Evolutionary conservation across 2,888 invertebrate genomes (phyloP).

Genomic region (Limenitis arthemis): DNA sequence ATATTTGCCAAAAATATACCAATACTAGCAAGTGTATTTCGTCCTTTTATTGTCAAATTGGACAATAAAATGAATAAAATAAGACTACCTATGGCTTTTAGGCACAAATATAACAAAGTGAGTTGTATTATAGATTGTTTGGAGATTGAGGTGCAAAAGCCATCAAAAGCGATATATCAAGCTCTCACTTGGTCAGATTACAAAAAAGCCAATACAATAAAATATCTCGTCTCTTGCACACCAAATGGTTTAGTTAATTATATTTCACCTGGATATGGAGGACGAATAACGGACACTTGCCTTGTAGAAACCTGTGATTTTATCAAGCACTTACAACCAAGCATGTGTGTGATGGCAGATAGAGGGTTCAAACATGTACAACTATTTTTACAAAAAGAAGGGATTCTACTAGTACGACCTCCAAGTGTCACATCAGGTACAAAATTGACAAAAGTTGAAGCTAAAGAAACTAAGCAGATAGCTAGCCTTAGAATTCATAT

Average conservation of each 20-base stretch:
- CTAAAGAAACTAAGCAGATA: slow-evolving; percentile 17
- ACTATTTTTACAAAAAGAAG: slow-evolving; percentile 1
- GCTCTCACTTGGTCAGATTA: slow-evolving; percentile 40
- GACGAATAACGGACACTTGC: slow-evolving; percentile 21
- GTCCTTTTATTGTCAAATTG: slow-evolving; percentile 24
- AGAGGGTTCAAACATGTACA: slow-evolving; percentile 27
- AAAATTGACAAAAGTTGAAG: background rate
- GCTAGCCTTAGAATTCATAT: slow-evolving; percentile 22
- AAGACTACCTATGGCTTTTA: slow-evolving; percentile 30
- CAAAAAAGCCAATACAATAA: slow-evolving; percentile 28
- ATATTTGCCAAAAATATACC: slow-evolving; percentile 23
- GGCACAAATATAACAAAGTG: slow-evolving; percentile 29
- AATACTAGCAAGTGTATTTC: slow-evolving; percentile 22
- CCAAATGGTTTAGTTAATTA: slow-evolving; percentile 29
- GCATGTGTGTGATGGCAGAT: slow-evolving; percentile 23
- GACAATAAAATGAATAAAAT: slow-evolving; percentile 22
- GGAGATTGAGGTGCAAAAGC: slow-evolving; percentile 41
- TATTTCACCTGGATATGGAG: slow-evolving; percentile 29
- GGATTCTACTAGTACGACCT: background rate
- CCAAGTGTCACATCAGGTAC: background rate
- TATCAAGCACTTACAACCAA: slow-evolving; percentile 15
- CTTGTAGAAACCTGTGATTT: slow-evolving; percentile 24
- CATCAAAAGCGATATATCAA: slow-evolving; percentile 33
- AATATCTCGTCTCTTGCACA: slow-evolving; percentile 11
- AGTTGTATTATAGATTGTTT: slow-evolving; percentile 39